Percentiles rank a stretch among this genome's conserved stretches.
phyloP scores from a whole-genome alignment of 2,888 invertebrate genomes.

The Fissipunctia ypsillon region DNA sequence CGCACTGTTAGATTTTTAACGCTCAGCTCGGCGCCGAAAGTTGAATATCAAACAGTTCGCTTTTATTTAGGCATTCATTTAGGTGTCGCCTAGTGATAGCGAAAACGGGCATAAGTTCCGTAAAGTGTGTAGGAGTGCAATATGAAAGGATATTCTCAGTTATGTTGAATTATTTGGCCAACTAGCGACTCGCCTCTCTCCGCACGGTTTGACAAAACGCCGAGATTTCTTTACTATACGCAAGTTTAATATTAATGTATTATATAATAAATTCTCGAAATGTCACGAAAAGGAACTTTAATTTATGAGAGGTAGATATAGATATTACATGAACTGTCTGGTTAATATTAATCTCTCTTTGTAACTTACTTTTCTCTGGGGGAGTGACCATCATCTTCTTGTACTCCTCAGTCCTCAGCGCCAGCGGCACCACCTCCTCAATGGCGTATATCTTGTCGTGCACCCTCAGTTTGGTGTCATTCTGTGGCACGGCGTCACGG shows the following conservation, averaged over 20 bases:
- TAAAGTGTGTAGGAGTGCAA: background rate
- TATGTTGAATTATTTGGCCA: background rate
- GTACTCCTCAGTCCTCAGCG: slow-evolving; percentile 84
- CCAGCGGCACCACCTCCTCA: slow-evolving; percentile 88
- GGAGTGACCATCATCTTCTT: slow-evolving; percentile 75
- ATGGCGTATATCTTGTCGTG: slow-evolving; percentile 92
- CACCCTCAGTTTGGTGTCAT: slow-evolving; percentile 90
- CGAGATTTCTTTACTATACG: background rate
- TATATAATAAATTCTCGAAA: background rate
- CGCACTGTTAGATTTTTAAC: too few species aligned
- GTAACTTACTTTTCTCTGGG: slow-evolving; percentile 81
- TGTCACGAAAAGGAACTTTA: background rate
- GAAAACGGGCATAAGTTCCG: background rate
- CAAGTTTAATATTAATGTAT: background rate
- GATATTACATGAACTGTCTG: background rate
- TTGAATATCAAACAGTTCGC: background rate
- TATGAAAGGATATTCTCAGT: background rate
- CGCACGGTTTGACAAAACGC: background rate
- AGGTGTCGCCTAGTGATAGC: too few species aligned
- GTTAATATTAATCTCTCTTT: background rate
- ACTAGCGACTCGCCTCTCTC: background rate
- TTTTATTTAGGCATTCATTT: too few species aligned
- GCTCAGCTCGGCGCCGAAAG: too few species aligned
- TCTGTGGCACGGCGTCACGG: slow-evolving; percentile 88
- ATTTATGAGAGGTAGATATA: background rate